Base-by-base conservation (phyloP, 2,888 invertebrate species). In the Netelia inedita region DNA sequence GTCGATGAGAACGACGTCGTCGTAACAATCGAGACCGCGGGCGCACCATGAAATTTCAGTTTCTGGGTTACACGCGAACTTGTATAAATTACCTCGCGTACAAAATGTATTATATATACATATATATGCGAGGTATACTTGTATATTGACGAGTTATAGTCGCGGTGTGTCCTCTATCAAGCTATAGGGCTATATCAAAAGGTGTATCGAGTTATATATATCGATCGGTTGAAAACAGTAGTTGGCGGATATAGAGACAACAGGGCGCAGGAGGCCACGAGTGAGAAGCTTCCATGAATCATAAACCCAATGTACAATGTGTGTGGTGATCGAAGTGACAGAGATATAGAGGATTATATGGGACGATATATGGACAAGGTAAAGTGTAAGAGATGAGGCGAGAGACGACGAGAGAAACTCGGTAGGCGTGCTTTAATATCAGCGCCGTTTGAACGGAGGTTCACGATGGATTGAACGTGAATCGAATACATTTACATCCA, bases 261-360 rank as follows among this genome's bases (percentile, higher is more conserved):
- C 71, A 85, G 82, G 53, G 35, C 9, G 66, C 68, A 78, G 65
- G 66, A 81, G 80, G 83, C 83, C 68, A 46, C 71, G 71, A 75
- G 83, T 63, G 57, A 63, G 72, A 55, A 55, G 63, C 71, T 71
- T 82, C 82, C 83, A 87, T 88, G 87, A 88, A 88, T 88, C 88
- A 88, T 88, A 88, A 14, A 83, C 65, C 82, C 43, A 75, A 82
- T 85, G 85, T 79, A 79, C 53, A 79, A 86, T 82, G 85, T 74
- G 81, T 82, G 81, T 28, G 28, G 65, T 74, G 85, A 87, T 85
- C 84, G 83, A 79, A 85, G 81, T 80, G 83, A 74, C 83, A 84
- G 53, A 81, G 74, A 84, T 73, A 75, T 69, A 71, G 71, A 71
- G 79, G 79, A 78, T 78, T 78, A 78, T 78, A 78, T 69, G 53